Evolutionary conservation across 1,140 invertebrate species (phyloP).

Genomic region (Ganaspis sp.): DNA sequence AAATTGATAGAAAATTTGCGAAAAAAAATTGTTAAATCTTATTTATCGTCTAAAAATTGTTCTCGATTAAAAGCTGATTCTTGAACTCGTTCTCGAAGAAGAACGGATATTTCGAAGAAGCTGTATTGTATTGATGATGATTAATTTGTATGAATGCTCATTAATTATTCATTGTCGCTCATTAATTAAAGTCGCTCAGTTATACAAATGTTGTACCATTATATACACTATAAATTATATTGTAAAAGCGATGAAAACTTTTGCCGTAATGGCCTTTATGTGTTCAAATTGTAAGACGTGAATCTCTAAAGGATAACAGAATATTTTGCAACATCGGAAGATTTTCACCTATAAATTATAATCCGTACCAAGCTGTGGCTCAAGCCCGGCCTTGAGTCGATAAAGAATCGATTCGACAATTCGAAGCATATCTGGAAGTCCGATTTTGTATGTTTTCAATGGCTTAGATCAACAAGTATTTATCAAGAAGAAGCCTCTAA

Average conservation of each 20-base stretch:
- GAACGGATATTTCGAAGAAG: slow-evolving; percentile 13
- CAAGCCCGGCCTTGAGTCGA: not conserved
- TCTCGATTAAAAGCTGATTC: too few species aligned
- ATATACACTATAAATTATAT: slow-evolving; percentile 11
- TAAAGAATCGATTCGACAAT: not conserved
- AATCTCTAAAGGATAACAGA: not conserved
- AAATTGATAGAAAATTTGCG: too few species aligned
- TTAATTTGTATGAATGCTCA: not conserved
- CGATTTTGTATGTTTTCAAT: slow-evolving; percentile 35
- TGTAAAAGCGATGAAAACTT: slow-evolving; percentile 11
- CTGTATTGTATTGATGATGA: not conserved
- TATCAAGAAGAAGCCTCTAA: not conserved
- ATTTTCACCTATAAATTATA: not conserved
- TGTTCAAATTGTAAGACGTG: not conserved
- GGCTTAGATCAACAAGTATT: not conserved
- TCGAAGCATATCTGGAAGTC: slow-evolving; percentile 48
- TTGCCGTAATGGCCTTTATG: slow-evolving; percentile 4
- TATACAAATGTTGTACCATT: not conserved
- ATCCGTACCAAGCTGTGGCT: slow-evolving; percentile 10
- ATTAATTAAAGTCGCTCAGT: slow-evolving; percentile 1
- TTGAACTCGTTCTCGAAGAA: not conserved
- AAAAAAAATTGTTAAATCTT: too few species aligned
- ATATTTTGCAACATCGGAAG: not conserved
- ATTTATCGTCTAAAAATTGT: too few species aligned
- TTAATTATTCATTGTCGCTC: not conserved